Conservation (phyloP, 1,140 invertebrate species). For the Holcopasites calliopsidis region DNA sequence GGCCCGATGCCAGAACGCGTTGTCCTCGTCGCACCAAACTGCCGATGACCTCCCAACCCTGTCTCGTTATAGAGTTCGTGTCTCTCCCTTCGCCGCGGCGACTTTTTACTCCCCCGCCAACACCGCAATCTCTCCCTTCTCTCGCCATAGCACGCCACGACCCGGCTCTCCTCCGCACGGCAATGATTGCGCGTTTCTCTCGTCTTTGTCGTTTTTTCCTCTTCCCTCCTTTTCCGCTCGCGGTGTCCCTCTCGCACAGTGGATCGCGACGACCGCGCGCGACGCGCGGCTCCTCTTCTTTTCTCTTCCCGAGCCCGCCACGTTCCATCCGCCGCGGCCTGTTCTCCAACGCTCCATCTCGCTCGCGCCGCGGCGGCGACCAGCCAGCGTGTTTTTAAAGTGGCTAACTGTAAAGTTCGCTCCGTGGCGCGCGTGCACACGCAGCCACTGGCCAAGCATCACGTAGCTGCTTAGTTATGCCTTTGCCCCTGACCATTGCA, state of each 20-base stretch:
- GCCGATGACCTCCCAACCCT: conserved; percentile 67
- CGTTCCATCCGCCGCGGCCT: not conserved
- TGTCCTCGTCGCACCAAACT: conserved; percentile 34
- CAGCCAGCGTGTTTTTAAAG: conserved; percentile 46
- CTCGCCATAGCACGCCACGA: not conserved
- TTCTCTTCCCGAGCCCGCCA: not conserved
- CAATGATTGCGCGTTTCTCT: conserved; percentile 51
- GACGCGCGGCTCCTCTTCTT: conserved; percentile 13
- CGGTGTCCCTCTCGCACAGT: not conserved
- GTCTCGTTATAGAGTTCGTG: conserved; percentile 61
- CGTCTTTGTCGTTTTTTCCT: conserved; percentile 28
- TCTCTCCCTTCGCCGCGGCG: conserved; percentile 3
- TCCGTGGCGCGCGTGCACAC: conserved; percentile 37
- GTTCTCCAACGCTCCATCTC: not conserved
- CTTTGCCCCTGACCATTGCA: conserved; percentile 50
- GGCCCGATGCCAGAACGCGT: conserved; percentile 56
- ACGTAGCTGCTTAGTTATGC: conserved; percentile 46
- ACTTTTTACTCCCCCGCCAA: conserved; percentile 25
- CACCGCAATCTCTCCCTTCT: not conserved
- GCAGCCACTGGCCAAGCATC: conserved; percentile 32
- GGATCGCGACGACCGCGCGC: not conserved
- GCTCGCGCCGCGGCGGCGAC: not conserved
- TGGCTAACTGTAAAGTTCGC: conserved; percentile 57
- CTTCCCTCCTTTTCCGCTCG: conserved; percentile 39
- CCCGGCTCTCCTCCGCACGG: conserved; percentile 10